phyloP scores from a whole-genome alignment of 1,140 invertebrate genomes.

The Pachypsylla venusta region DNA sequence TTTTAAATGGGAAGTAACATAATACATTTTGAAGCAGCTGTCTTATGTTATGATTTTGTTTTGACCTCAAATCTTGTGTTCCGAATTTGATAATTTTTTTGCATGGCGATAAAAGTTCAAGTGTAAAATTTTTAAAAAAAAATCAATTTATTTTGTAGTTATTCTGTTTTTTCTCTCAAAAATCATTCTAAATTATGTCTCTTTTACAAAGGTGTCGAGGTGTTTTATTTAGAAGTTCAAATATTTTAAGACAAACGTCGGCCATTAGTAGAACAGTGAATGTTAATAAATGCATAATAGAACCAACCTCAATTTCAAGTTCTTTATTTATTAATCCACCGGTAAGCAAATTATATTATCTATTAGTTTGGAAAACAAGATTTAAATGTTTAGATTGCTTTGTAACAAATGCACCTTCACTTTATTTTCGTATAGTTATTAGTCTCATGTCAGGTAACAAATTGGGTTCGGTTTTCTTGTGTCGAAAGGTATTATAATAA shows the following conservation, averaged over 20 bases:
- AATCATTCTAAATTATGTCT: too few relatives aligned
- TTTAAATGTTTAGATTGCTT: not conserved
- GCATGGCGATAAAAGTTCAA: too few relatives aligned
- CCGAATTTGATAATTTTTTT: too few relatives aligned
- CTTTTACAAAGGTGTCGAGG: slow-evolving; percentile 1
- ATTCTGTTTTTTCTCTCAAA: too few relatives aligned
- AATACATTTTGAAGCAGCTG: too few relatives aligned
- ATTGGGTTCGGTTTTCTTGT: not conserved
- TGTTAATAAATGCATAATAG: not conserved
- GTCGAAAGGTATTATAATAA: not conserved
- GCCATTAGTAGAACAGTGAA: not conserved
- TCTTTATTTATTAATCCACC: slow-evolving; percentile 2
- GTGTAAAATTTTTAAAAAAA: too few relatives aligned
- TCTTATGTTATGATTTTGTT: too few relatives aligned
- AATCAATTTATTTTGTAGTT: too few relatives aligned
- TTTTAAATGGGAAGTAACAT: too few relatives aligned
- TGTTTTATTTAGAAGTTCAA: not conserved
- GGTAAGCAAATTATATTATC: not conserved
- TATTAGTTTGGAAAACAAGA: not conserved
- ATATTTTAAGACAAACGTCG: not conserved
- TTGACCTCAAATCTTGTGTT: too few relatives aligned
- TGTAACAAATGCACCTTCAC: not conserved
- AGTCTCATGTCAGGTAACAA: not conserved
- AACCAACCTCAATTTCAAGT: slow-evolving; percentile 7
- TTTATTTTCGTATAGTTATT: not conserved